Conservation (phyloP, 2,797 vertebrate genomes). For the Enteromius treurensis region DNA sequence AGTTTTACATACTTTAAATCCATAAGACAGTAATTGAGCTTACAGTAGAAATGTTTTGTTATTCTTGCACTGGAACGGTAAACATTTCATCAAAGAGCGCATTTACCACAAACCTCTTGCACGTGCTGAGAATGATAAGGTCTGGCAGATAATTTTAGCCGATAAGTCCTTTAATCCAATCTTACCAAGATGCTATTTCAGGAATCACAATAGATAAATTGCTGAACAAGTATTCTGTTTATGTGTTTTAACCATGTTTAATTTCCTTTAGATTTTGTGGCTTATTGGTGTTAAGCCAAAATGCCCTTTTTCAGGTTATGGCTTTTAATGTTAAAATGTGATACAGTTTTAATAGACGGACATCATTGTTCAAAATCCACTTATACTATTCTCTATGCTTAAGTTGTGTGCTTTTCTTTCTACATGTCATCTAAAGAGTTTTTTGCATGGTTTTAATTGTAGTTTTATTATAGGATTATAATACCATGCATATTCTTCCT, state of each 20-base stretch:
- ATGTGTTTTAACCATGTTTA: neutral
- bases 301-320: neutral
- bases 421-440: no score
- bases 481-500: no score
- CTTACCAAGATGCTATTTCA: neutral
- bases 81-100: slow-evolving; percentile 30
- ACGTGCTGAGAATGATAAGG: slow-evolving; percentile 20
- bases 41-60: slow-evolving; percentile 36
- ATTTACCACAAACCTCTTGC: slow-evolving; percentile 4
- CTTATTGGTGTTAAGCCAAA: neutral
- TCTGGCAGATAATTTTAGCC: slow-evolving; percentile 16
- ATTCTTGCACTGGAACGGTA: slow-evolving; percentile 13
- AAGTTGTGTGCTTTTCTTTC: no score
- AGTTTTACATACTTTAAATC: slow-evolving; percentile 31
- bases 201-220: neutral
- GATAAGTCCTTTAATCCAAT: slow-evolving; percentile 16
- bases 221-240: neutral
- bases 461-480: no score
- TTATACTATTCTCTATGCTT: no score
- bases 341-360: no score
- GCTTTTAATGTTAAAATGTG: neutral
- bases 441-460: no score
- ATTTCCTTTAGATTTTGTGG: neutral
- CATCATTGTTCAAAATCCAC: no score
- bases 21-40: slow-evolving; percentile 41